Evolutionary conservation across 2,888 invertebrate genomes (phyloP).

Genomic region (Salpingus planirostris): DNA sequence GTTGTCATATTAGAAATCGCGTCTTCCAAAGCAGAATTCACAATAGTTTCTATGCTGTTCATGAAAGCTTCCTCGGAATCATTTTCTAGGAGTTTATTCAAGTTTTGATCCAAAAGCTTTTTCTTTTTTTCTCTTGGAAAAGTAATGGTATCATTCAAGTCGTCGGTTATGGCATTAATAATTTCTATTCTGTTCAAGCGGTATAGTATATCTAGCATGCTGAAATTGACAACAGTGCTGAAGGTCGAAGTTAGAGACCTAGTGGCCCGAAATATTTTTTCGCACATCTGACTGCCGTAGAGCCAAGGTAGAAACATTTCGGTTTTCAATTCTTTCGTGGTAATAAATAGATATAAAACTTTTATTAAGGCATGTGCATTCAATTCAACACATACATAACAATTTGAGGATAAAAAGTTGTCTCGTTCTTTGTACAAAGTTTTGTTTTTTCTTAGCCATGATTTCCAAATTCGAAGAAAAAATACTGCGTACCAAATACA

Average conservation of each 20-base stretch:
- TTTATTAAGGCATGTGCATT: conserved; percentile 1
- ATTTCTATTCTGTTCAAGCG: neutral
- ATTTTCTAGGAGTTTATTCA: neutral
- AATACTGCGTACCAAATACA: neutral
- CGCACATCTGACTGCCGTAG: neutral
- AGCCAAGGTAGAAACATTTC: conserved; percentile 1
- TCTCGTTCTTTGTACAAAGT: neutral
- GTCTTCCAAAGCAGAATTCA: neutral
- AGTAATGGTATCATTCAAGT: neutral
- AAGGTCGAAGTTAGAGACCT: neutral
- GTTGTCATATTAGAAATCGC: neutral
- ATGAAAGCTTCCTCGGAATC: neutral
- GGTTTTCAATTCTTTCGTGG: neutral
- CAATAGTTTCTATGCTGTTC: neutral
- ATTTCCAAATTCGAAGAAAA: neutral
- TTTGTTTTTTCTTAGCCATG: neutral
- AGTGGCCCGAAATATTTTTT: neutral
- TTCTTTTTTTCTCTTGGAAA: neutral
- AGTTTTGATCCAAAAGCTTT: too few relatives aligned
- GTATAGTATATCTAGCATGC: neutral
- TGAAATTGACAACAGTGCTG: conserved; percentile 1
- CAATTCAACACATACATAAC: neutral
- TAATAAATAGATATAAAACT: neutral
- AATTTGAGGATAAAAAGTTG: neutral
- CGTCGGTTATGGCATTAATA: neutral